These are phyloP conservation scores for Drosophila melanosoma DNA, from an alignment of 2,888 invertebrate genomes.

Conservation along the genomic window DNA sequence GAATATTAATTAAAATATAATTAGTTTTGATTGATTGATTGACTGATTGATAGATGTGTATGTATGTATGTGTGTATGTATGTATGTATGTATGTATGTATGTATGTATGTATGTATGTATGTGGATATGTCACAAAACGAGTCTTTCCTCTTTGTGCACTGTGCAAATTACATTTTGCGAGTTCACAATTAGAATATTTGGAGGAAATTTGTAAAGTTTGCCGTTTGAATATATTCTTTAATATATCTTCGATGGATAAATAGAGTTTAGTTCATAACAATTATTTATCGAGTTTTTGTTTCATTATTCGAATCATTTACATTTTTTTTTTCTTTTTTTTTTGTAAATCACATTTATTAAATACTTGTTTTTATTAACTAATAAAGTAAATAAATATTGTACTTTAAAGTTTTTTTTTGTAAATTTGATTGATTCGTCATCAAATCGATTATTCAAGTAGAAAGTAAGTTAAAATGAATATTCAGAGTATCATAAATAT, in stretches of 20 bases:
- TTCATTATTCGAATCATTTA: not conserved
- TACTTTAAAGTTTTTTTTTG: not conserved
- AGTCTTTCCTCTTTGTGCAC: not conserved
- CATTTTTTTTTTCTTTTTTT: not conserved
- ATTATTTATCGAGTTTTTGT: not conserved
- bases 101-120: not conserved
- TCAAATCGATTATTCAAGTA: not conserved
- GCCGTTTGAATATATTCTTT: not conserved
- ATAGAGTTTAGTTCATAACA: not conserved
- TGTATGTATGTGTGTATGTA: not conserved
- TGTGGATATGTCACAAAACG: not conserved
- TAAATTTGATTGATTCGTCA: not conserved
- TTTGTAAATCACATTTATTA: conserved; percentile 5
- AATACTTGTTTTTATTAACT: not conserved
- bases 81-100: not conserved
- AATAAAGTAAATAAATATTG: not conserved
- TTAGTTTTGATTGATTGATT: not conserved
- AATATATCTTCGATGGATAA: not conserved
- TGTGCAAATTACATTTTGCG: not conserved
- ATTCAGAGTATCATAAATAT: not conserved
- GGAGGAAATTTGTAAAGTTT: not conserved
- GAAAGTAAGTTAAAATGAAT: not conserved
- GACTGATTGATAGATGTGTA: not conserved
- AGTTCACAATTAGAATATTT: too few relatives aligned
- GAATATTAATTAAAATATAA: not conserved